Evolutionary conservation across 2,797 vertebrate genomes (phyloP).

Genomic region (Silurus lanzhouensis): DNA sequence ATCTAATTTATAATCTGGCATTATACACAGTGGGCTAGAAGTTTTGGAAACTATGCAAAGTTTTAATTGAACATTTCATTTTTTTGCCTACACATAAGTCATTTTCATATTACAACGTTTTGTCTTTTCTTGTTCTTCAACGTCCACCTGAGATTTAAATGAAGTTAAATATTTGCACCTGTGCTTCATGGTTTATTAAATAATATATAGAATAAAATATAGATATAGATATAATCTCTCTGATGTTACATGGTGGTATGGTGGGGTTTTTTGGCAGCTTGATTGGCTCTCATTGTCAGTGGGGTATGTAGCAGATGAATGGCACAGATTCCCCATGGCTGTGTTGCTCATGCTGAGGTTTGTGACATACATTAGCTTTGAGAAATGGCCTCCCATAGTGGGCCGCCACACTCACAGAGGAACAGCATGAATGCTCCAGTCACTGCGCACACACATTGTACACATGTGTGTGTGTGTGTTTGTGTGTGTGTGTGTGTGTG

Average conservation of each 20-base stretch:
- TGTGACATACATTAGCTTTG: slow-evolving; percentile 57
- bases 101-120: background rate
- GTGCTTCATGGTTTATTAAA: background rate
- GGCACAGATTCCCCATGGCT: slow-evolving; percentile 47
- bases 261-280: slow-evolving; percentile 39
- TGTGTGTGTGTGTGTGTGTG: slow-evolving; percentile 15
- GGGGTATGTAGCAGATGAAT: slow-evolving; percentile 48
- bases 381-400: slow-evolving; percentile 54
- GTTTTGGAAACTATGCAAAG: background rate
- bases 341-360: slow-evolving; percentile 53
- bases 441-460: slow-evolving; percentile 25
- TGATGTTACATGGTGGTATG: slow-evolving; percentile 25
- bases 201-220: too few species aligned
- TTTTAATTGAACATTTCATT: background rate
- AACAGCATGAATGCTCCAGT: slow-evolving; percentile 43
- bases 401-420: slow-evolving; percentile 48
- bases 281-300: slow-evolving; percentile 50
- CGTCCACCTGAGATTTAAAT: background rate
- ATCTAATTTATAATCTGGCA: background rate
- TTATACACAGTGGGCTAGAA: background rate
- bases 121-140: background rate
- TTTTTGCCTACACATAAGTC: background rate
- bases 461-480: background rate
- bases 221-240: background rate
- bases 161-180: background rate